Conservation (phyloP, 1,140 invertebrate genomes). For the Gryon sp. region DNA sequence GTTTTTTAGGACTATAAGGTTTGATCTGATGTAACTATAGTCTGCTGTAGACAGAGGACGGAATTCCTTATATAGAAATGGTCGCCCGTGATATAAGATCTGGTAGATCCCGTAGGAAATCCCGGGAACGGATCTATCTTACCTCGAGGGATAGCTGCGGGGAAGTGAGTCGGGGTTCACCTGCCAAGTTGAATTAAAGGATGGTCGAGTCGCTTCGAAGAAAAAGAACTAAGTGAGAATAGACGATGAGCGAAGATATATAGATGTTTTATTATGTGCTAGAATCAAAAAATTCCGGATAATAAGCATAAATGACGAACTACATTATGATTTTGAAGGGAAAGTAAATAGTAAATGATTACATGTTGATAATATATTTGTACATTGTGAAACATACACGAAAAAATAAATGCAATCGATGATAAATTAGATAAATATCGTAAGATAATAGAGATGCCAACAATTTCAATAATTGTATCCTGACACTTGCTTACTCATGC, state of each 20-base stretch:
- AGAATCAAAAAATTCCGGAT: slow-evolving; percentile 48
- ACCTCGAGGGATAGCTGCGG: slow-evolving; percentile 77
- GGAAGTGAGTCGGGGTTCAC: slow-evolving; percentile 73
- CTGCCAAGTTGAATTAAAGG: slow-evolving; percentile 80
- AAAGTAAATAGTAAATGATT: no score
- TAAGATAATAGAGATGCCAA: no score
- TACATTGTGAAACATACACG: no score
- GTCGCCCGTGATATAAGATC: slow-evolving; percentile 79
- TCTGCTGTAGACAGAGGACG: slow-evolving; percentile 39
- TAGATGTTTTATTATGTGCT: slow-evolving; percentile 63
- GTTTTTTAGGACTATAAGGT: slow-evolving; percentile 54
- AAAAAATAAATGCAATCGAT: no score
- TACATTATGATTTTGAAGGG: no score
- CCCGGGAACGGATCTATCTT: slow-evolving; percentile 80
- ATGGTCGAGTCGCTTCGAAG: slow-evolving; percentile 73
- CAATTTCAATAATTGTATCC: slow-evolving; percentile 59
- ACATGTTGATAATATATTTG: no score
- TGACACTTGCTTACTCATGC: slow-evolving; percentile 33
- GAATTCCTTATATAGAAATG: slow-evolving; percentile 79
- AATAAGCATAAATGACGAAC: slow-evolving; percentile 59
- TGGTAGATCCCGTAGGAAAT: slow-evolving; percentile 79
- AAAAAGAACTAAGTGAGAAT: slow-evolving; percentile 65
- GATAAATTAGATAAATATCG: no score
- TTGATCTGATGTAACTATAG: slow-evolving; percentile 55
- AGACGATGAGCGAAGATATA: slow-evolving; percentile 61